Base-by-base conservation (phyloP, 2,888 invertebrate genomes). In the Noctua fimbriata region DNA sequence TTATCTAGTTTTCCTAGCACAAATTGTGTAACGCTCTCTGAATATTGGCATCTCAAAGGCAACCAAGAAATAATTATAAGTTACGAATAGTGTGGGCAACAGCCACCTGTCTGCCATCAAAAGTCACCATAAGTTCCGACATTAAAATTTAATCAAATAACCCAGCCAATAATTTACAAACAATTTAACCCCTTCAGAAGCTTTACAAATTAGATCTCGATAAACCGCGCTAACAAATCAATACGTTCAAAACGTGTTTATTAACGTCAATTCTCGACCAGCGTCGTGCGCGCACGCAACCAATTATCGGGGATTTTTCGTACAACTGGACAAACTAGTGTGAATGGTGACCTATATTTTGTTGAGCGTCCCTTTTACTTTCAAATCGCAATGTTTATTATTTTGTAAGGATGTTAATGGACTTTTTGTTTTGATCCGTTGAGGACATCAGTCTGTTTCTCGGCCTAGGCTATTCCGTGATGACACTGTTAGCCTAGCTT, bases 271-370 rank as follows among this genome's bases (percentile, higher is more conserved):
- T 84, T 84, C 81, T 76, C 73, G 74, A 65, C 77, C 78, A 63
- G 32, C 72, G 73, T 89, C 91, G 91, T 89, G 91, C 88, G 82
- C 86, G n/a, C 80, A 84, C 87, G 86, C 80, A 84, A 87, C 90
- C 90, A 90, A 90, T 90, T 90, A 90, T 81, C 74, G 76, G 73
- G 71, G 78, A 85, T 90, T 90, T 89, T 89, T 89, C 85, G 85
- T 78, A 77, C 41, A 79, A 78, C 82, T 78, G 83, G 83, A 87
- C 82, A 81, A 85, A 80, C 79, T 77, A 78, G 82, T 82, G 84
- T 84, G 84, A 87, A 81, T 67, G 82, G 79, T 82, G 70, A 73
- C 78, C 85, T 72, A 80, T 88, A 84, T 84, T 16, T 78, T 70
- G 60, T 49, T 60, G 76, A 79, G 55, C 78, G 76, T 86, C 76